Evolutionary conservation across 2,888 invertebrate species (phyloP).

Genomic region (Drosophila infuscata): DNA sequence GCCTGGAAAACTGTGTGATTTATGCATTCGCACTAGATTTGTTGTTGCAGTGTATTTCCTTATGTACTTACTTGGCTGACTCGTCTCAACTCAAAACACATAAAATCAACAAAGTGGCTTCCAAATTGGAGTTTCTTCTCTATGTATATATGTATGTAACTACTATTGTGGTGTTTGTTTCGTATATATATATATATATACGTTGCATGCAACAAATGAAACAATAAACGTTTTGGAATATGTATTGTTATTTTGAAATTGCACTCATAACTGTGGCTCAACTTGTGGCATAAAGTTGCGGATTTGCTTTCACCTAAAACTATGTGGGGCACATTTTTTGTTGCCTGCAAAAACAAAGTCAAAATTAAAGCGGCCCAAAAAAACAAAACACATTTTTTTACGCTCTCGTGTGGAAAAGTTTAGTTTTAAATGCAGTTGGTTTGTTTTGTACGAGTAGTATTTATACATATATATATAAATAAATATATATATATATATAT

Average conservation of each 20-base stretch:
- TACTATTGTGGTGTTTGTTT: slow-evolving; percentile 25
- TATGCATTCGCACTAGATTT: slow-evolving; percentile 46
- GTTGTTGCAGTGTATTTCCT: slow-evolving; percentile 31
- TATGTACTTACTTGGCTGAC: slow-evolving; percentile 70
- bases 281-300: slow-evolving; percentile 26
- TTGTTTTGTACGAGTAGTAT: slow-evolving; percentile 56
- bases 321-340: slow-evolving; percentile 22
- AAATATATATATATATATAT: not conserved
- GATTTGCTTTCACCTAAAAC: slow-evolving; percentile 24
- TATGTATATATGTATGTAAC: slow-evolving; percentile 32
- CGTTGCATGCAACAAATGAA: slow-evolving; percentile 51
- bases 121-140: slow-evolving; percentile 8
- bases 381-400: slow-evolving; percentile 21
- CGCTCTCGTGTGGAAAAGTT: slow-evolving; percentile 57
- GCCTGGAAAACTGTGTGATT: slow-evolving; percentile 75
- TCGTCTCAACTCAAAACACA: slow-evolving; percentile 15
- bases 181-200: slow-evolving; percentile 20
- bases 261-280: slow-evolving; percentile 54
- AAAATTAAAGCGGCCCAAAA: slow-evolving; percentile 33
- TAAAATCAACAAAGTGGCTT: slow-evolving; percentile 39
- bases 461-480: not conserved
- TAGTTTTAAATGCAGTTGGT: slow-evolving; percentile 72
- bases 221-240: slow-evolving; percentile 52
- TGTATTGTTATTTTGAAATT: slow-evolving; percentile 29
- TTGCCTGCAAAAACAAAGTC: slow-evolving; percentile 11